Base-by-base conservation (phyloP, 2,113 vertebrate genomes). In the Gnathonemus echidnorhynchus region DNA sequence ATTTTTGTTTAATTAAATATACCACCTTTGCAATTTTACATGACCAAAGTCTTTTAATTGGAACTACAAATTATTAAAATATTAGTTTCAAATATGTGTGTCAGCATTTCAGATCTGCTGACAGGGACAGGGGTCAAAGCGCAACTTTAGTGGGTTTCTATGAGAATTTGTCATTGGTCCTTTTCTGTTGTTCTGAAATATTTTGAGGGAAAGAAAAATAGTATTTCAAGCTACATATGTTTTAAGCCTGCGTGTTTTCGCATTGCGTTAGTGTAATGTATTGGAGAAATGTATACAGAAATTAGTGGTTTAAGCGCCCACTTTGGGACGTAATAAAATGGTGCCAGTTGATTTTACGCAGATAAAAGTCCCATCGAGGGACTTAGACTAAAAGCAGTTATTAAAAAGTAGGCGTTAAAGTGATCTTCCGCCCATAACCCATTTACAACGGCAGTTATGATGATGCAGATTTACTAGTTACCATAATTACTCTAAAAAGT, bases 391-490 rank as follows among this genome's bases (percentile, higher is more conserved):
- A 70, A 70, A 70, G 27, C 62, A 70, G 62, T 70, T 70, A 70
- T 31, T 70, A 70, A 31, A 70, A 70, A 70, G 62, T 70, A 70
- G 62, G 62, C 62, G 62, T 70, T 42, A 80, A 80, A 80, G 74
- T 80, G 74, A 80, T 80, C 74, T 80, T 80, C 74, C 74, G 35
- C 74, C 74, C 74, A 35, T 80, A 80, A 42, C 31, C 35, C 74
- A 19, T 80, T 80, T 87, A 87, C 52, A 87, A 39, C 52, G 19
- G 39, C 53, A 17, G 42, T 88, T 90, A 85, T 31, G 27, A 48
- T 85, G 58, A 83, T 87, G 39, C 27, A 66, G 52, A 24, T 86
- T 86, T 88, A 48, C 88, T 42, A 56, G 21, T 90, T 90, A 27
- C 49, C 15, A 48, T 21, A 66, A n/a, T 70, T 27, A 56, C 83